These are phyloP conservation scores for Podarcis cretensis DNA, from an alignment of 2,113 vertebrate genomes.

Conservation along the genomic window DNA sequence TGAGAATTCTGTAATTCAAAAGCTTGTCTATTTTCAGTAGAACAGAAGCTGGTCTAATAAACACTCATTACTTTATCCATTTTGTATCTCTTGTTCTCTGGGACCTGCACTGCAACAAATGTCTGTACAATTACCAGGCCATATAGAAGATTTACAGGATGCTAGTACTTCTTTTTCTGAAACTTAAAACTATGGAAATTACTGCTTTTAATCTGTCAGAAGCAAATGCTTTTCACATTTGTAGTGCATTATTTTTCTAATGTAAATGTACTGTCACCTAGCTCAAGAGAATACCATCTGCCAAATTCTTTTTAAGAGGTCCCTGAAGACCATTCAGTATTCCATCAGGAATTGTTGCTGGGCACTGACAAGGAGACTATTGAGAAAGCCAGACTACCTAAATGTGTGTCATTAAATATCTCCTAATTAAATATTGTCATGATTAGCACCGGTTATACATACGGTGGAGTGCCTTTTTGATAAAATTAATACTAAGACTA, in stretches of 20 bases:
- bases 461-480: not conserved
- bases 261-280: not conserved
- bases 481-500: not conserved
- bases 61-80: constrained; percentile 4
- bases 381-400: not conserved
- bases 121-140: not conserved
- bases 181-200: constrained; percentile 3
- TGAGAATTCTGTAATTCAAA: not conserved
- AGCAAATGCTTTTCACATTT: constrained; percentile 5
- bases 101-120: not conserved
- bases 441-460: too few relatives aligned
- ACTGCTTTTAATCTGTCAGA: not conserved
- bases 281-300: not conserved
- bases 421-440: fast-evolving
- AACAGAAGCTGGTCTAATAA: not conserved
- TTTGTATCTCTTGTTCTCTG: not conserved
- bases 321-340: not conserved
- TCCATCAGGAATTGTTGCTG: not conserved
- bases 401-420: not conserved
- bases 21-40: not conserved
- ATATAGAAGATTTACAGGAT: constrained; percentile 17
- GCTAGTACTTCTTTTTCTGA: not conserved
- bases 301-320: not conserved
- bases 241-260: not conserved
- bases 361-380: not conserved